Evolutionary conservation across 2,797 vertebrate species (phyloP).

Genomic region (Nannoperca obscura): DNA sequence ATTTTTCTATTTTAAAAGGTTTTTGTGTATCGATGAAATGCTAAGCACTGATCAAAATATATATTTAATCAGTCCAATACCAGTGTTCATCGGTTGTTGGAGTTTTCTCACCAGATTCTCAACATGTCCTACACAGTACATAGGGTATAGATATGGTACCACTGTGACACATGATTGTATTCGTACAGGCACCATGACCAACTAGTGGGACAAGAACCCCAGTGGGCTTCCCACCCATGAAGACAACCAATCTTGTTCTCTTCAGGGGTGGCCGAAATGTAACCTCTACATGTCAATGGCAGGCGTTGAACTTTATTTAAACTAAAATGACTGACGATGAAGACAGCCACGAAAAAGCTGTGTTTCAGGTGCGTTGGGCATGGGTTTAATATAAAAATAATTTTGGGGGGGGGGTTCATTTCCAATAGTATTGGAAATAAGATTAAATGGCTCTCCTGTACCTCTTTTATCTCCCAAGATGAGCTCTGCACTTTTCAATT

Average conservation of each 20-base stretch:
- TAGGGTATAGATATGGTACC: neutral
- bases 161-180: neutral
- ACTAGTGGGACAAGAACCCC: neutral
- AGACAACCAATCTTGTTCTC: neutral
- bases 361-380: constrained; percentile 3
- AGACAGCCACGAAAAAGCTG: neutral
- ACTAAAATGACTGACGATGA: neutral
- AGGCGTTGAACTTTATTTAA: neutral
- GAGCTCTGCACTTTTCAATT: constrained; percentile 36
- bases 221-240: neutral
- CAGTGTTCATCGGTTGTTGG: neutral
- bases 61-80: constrained; percentile 21
- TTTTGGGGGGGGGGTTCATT: constrained; percentile 10
- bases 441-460: constrained; percentile 36
- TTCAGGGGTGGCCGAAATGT: neutral
- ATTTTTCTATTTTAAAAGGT: neutral
- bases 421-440: constrained; percentile 12
- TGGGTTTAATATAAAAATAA: neutral
- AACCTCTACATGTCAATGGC: neutral
- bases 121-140: neutral
- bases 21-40: neutral
- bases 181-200: neutral
- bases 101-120: neutral
- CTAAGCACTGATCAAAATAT: constrained; percentile 14
- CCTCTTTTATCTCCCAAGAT: constrained; percentile 36